These are phyloP conservation scores for Brachystomella parvula DNA, from an alignment of 1,140 invertebrate species.

Conservation along the genomic window DNA sequence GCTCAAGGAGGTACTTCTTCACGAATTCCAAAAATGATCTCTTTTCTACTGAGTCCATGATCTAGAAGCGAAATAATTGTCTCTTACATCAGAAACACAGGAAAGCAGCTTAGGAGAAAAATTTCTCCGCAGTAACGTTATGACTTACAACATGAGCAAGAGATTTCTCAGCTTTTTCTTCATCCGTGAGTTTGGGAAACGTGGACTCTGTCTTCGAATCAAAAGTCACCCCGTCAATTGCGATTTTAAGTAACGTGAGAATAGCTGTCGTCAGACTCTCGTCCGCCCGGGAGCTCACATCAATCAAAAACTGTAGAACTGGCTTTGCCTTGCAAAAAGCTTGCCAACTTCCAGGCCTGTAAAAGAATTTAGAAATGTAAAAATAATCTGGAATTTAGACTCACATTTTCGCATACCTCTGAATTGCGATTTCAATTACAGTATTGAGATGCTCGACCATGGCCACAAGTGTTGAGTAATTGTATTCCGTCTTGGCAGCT, in stretches of 20 bases:
- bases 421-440: constrained; percentile 83
- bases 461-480: constrained; percentile 83
- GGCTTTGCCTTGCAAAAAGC: constrained; percentile 71
- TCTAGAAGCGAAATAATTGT: constrained; percentile 4
- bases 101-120: neutral
- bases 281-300: constrained; percentile 68
- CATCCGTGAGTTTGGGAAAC: constrained; percentile 29
- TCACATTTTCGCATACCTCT: constrained; percentile 40
- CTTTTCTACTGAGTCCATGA: constrained; percentile 33
- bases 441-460: constrained; percentile 91
- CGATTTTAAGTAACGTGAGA: constrained; percentile 35
- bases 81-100: neutral
- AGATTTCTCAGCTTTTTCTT: constrained; percentile 33
- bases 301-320: constrained; percentile 42
- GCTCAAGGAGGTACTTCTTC: constrained; percentile 54
- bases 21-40: constrained; percentile 45
- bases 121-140: no score
- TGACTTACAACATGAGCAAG: constrained; percentile 28
- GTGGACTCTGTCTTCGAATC: constrained; percentile 35
- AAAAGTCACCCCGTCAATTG: constrained; percentile 35
- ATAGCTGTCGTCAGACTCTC: constrained; percentile 63
- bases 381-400: neutral
- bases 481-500: constrained; percentile 45
- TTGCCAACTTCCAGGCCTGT: constrained; percentile 88
- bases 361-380: neutral